phyloP scores from a whole-genome alignment of 1,140 invertebrate species.

The Adelges cooleyi region DNA sequence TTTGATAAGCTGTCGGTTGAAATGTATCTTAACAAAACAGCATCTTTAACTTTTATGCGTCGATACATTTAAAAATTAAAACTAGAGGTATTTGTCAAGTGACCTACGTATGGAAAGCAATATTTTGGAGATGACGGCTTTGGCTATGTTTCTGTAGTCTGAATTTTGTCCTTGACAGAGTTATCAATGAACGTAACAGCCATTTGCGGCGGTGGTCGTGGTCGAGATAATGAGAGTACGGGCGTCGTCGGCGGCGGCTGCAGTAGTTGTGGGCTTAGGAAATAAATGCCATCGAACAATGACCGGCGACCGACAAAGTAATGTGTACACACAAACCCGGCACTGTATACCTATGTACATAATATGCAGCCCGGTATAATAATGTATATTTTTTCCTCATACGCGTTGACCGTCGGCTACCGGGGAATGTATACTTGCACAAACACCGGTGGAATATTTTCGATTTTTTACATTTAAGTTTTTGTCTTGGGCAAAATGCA shows the following conservation, averaged over 20 bases:
- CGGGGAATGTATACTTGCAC: neutral
- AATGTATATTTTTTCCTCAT: neutral
- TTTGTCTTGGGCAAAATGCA: slow-evolving; percentile 7
- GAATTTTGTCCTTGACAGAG: neutral
- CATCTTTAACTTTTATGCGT: too few species aligned
- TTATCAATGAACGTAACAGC: slow-evolving; percentile 17
- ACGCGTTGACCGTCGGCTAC: neutral
- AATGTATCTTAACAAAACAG: too few species aligned
- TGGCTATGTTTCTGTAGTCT: neutral
- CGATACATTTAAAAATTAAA: too few species aligned
- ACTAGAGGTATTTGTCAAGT: too few species aligned
- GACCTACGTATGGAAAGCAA: too few species aligned
- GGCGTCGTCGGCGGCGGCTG: neutral
- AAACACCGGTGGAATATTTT: neutral
- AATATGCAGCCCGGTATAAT: neutral
- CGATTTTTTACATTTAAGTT: neutral
- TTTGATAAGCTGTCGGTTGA: too few species aligned
- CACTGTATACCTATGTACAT: too few species aligned
- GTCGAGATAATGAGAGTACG: slow-evolving; percentile 6
- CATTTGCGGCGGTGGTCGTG: too few species aligned
- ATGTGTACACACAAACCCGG: neutral
- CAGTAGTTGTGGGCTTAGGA: neutral
- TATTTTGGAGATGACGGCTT: too few species aligned
- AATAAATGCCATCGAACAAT: slow-evolving; percentile 10
- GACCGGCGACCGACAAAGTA: slow-evolving; percentile 21